These are phyloP conservation scores for Machimus atricapillus DNA, from an alignment of 2,888 invertebrate genomes.

Conservation along the genomic window DNA sequence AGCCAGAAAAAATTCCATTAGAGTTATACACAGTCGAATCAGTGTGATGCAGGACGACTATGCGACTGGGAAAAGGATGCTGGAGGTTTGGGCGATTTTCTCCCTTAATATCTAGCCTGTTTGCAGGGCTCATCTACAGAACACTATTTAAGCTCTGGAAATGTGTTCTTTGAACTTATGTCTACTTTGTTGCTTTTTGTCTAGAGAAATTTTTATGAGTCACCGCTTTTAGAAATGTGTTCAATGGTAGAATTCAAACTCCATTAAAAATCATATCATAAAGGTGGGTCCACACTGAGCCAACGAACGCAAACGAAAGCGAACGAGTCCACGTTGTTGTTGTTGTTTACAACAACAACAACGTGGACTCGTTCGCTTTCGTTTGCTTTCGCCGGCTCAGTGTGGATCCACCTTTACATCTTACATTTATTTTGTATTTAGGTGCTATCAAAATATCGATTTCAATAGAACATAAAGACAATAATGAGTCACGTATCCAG, in stretches of 20 bases:
- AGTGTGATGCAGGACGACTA: neutral
- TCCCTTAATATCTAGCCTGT: neutral
- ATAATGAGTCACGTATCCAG: too few relatives aligned
- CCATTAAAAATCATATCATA: neutral
- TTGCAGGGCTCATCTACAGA: neutral
- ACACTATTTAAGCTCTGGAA: neutral
- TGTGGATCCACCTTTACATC: too few relatives aligned
- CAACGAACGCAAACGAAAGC: too few relatives aligned
- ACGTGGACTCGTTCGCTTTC: too few relatives aligned
- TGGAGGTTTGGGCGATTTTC: neutral
- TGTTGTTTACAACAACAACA: too few relatives aligned
- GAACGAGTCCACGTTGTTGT: too few relatives aligned
- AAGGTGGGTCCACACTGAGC: too few relatives aligned
- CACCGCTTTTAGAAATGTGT: neutral
- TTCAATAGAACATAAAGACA: too few relatives aligned
- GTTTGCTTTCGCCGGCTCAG: too few relatives aligned
- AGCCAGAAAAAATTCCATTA: constrained; percentile 35
- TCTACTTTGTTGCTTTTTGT: neutral
- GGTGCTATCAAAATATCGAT: neutral
- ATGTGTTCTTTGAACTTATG: neutral
- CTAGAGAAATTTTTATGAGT: neutral
- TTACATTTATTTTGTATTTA: neutral
- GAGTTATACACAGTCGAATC: neutral
- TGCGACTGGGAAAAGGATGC: neutral
- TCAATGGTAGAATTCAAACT: neutral